Conservation (phyloP, 2,113 vertebrate genomes). For the Trinectes maculatus region DNA sequence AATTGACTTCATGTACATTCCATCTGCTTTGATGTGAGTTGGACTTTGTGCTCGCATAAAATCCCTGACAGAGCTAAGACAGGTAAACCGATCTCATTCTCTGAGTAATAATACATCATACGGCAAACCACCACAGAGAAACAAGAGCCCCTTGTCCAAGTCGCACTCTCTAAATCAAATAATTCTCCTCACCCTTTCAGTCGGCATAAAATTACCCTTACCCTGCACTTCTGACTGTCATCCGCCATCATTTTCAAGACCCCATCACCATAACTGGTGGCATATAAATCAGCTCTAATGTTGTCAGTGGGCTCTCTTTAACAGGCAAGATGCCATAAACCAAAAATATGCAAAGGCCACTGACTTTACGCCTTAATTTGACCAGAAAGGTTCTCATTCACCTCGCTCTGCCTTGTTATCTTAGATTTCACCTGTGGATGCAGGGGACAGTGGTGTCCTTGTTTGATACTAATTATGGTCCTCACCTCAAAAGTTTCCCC, state of each 20-base stretch:
- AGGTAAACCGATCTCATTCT: slow-evolving; percentile 65
- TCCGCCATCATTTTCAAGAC: slow-evolving; percentile 40
- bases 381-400: slow-evolving; percentile 54
- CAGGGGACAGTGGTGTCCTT: slow-evolving; percentile 74
- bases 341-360: slow-evolving; percentile 52
- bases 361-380: slow-evolving; percentile 64
- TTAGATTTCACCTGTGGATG: slow-evolving; percentile 72
- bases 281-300: slow-evolving; percentile 44
- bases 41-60: slow-evolving; percentile 54
- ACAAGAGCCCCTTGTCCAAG: slow-evolving; percentile 71
- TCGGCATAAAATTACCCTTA: slow-evolving; percentile 63
- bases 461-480: slow-evolving; percentile 76
- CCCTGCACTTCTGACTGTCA: slow-evolving; percentile 53
- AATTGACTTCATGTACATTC: slow-evolving; percentile 60
- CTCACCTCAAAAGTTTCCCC: slow-evolving; percentile 75
- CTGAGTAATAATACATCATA: slow-evolving; percentile 57
- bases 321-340: slow-evolving; percentile 52
- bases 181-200: slow-evolving; percentile 35
- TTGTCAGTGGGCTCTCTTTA: slow-evolving; percentile 49
- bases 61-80: slow-evolving; percentile 52
- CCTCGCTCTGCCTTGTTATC: slow-evolving; percentile 49
- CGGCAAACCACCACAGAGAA: slow-evolving; percentile 59
- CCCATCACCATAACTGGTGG: slow-evolving; percentile 52
- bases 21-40: slow-evolving; percentile 71
- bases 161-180: slow-evolving; percentile 59